A percentile compares a stretch with the other conserved stretches of the same genome.
phyloP scores from a whole-genome alignment of 2,888 invertebrate species.

The Cyrtodaria siliqua region DNA sequence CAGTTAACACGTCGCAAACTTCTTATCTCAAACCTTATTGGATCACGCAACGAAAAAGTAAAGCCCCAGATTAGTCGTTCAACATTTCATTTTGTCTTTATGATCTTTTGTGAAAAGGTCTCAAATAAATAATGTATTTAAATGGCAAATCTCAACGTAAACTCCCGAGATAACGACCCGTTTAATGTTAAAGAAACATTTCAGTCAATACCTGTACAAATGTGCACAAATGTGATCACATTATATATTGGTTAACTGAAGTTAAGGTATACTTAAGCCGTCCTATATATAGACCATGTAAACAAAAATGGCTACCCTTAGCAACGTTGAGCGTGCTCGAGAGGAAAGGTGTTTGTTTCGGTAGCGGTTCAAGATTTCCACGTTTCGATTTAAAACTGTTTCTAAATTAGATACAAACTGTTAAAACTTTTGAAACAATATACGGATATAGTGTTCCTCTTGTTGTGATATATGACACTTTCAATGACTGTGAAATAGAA shows the following conservation, averaged over 20 bases:
- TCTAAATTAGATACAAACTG: conserved; percentile 10
- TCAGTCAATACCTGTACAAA: too few relatives aligned
- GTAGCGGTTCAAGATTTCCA: conserved; percentile 34
- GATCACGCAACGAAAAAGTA: too few relatives aligned
- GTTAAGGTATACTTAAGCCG: conserved; percentile 1
- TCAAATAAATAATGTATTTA: conserved; percentile 16
- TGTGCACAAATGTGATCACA: too few relatives aligned
- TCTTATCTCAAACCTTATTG: too few relatives aligned
- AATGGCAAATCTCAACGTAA: conserved; percentile 5
- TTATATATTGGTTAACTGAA: conserved; percentile 19
- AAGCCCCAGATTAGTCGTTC: too few relatives aligned
- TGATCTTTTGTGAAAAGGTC: conserved; percentile 2
- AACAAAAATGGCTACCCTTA: conserved; percentile 44
- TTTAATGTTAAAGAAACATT: neutral
- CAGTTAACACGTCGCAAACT: too few relatives aligned
- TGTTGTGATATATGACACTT: too few relatives aligned
- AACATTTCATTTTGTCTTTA: too few relatives aligned
- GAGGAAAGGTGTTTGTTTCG: conserved; percentile 47
- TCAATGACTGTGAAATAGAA: too few relatives aligned
- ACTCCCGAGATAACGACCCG: neutral
- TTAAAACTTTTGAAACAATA: conserved; percentile 29
- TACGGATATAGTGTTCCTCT: neutral
- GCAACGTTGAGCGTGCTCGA: conserved; percentile 31
- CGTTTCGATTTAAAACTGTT: conserved; percentile 4
- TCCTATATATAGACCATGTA: conserved; percentile 20